Evolutionary conservation across 2,797 vertebrate genomes (phyloP), one percentile per base, ranked within the genome.

Genomic region (Hybognathus amarus): DNA sequence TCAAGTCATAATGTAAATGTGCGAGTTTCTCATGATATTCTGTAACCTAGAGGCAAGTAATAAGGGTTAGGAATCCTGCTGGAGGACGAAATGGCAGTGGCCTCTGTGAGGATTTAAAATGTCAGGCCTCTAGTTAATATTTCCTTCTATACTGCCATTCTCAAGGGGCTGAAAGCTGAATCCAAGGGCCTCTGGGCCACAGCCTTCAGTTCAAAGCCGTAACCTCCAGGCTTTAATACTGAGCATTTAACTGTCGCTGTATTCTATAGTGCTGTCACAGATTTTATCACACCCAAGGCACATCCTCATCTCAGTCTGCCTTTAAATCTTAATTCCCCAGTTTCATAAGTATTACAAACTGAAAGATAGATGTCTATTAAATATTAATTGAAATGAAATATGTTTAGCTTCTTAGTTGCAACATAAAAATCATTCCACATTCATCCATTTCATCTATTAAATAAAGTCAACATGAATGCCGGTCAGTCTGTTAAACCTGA

Each of bases 121-220:
- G 54, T 83, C 68, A 82, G 24, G 27, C 68, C 75, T 33, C 64
- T 82, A 77, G 54, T 83, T 82, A 82, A 79, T 73, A 79, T 82
- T 80, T 84, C 75, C 69, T 77, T 68, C 22, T 73, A 38, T 84
- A 47, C 45, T 69, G 42, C 69, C 5, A n/a, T 70, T 38, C 84
- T 77, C 75, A 54, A 81, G 79, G 56, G 79, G 6, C 56, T n/a
- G 24, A 66, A 40, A 56, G 61, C 80, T 40, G 67, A 78, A 67
- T 77, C 70, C 63, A 64, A 33, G 76, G 40, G 69, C 73, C 54
- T 73, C 27, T 86, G 50, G 75, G 50, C 85, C 42, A 50, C 64
- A 83, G 70, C 63, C 81, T 76, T 76, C 61, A 67, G 61, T 82
- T 76, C 70, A 50, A 38, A 80, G 80, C 42, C 52, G 1, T 79